phyloP scores from a whole-genome alignment of 2,797 vertebrate genomes.

The Bovichtus diacanthus region DNA sequence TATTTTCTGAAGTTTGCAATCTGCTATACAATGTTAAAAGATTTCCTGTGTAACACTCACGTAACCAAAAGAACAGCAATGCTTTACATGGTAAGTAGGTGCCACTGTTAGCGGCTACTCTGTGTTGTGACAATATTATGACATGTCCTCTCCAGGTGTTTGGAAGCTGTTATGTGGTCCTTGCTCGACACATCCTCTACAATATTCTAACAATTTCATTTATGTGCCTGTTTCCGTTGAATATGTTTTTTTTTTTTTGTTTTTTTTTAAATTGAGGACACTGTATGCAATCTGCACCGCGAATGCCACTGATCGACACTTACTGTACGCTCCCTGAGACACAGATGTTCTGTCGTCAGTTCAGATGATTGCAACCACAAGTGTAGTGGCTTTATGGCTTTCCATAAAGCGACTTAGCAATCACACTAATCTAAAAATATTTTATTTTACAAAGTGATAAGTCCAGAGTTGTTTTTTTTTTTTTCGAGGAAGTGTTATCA shows the following conservation, averaged over 20 bases:
- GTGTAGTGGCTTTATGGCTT: slow-evolving; percentile 70
- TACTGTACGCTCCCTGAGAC: slow-evolving; percentile 77
- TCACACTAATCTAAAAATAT: slow-evolving; percentile 51
- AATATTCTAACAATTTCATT: slow-evolving; percentile 51
- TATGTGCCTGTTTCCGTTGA: slow-evolving; percentile 68
- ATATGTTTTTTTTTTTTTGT: slow-evolving; percentile 43
- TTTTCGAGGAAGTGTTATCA: slow-evolving; percentile 63
- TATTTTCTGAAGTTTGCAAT: slow-evolving; percentile 57
- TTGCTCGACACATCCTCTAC: slow-evolving; percentile 37
- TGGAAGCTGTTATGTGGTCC: slow-evolving; percentile 46
- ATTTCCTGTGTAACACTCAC: slow-evolving; percentile 45
- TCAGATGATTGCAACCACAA: slow-evolving; percentile 66
- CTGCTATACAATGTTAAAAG: slow-evolving; percentile 42
- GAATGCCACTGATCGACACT: slow-evolving; percentile 83
- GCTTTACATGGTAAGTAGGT: slow-evolving; percentile 58
- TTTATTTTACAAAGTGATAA: slow-evolving; percentile 70
- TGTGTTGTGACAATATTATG: slow-evolving; percentile 41
- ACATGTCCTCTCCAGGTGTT: slow-evolving; percentile 55
- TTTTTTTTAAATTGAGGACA: slow-evolving; percentile 74
- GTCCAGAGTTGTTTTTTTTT: slow-evolving; percentile 66
- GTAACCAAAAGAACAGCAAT: slow-evolving; percentile 70
- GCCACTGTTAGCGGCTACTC: slow-evolving; percentile 36
- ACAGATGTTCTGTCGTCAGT: slow-evolving; percentile 71
- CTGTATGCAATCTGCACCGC: slow-evolving; percentile 86
- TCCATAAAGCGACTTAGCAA: slow-evolving; percentile 73